Evolutionary conservation across 1,140 invertebrate genomes (phyloP).

Genomic region (Papilio dardanus): DNA sequence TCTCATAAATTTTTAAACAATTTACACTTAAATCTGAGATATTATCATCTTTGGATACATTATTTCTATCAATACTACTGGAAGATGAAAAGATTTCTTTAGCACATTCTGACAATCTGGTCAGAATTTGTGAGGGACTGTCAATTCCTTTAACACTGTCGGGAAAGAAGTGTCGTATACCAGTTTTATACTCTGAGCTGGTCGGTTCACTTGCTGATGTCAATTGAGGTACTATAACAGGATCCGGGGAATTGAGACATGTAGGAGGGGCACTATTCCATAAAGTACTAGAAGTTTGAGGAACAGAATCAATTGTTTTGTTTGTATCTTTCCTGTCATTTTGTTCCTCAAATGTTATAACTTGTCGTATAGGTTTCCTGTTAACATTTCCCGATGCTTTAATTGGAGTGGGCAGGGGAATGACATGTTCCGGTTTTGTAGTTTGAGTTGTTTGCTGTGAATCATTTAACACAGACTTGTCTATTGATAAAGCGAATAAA

Average conservation of each 20-base stretch:
- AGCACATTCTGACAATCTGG: slow-evolving; percentile 77
- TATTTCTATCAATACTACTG: slow-evolving; percentile 71
- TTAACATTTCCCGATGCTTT: slow-evolving; percentile 71
- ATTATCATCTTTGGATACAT: slow-evolving; percentile 65
- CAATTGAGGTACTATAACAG: slow-evolving; percentile 58
- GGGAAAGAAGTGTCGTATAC: slow-evolving; percentile 76
- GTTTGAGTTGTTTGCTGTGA: slow-evolving; percentile 72
- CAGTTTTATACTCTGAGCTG: slow-evolving; percentile 69
- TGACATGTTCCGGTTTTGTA: slow-evolving; percentile 82
- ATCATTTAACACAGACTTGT: slow-evolving; percentile 91
- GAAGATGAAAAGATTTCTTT: slow-evolving; percentile 80
- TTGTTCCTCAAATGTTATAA: slow-evolving; percentile 80
- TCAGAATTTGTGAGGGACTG: slow-evolving; percentile 75
- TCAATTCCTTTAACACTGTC: slow-evolving; percentile 75
- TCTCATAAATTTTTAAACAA: slow-evolving; percentile 77
- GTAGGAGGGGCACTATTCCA: slow-evolving; percentile 85
- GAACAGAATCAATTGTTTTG: slow-evolving; percentile 55
- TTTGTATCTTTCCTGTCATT: slow-evolving; percentile 63
- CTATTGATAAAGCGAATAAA: slow-evolving; percentile 95
- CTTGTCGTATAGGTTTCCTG: slow-evolving; percentile 74
- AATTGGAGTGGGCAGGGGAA: slow-evolving; percentile 77
- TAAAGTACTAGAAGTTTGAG: slow-evolving; percentile 50
- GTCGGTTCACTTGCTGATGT: slow-evolving; percentile 74
- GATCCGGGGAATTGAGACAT: slow-evolving; percentile 84
- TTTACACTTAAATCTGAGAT: slow-evolving; percentile 74